Percentiles rank a stretch among this genome's conserved stretches.
Conservation (phyloP, 2,797 vertebrate species). For the Ptychobarbus kaznakovi region DNA sequence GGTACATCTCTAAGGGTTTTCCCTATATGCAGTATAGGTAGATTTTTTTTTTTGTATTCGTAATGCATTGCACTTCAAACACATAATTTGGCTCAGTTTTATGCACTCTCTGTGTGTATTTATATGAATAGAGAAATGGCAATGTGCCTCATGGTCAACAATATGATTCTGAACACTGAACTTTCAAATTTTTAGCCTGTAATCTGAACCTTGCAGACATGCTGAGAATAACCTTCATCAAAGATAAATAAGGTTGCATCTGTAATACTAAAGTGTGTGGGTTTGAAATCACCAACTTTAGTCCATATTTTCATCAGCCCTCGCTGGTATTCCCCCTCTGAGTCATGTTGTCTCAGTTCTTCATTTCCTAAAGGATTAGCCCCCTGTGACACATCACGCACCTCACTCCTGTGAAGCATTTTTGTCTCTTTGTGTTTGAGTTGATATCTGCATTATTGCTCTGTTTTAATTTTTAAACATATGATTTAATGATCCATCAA, state of each 20-base stretch:
- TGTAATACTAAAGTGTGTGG: slow-evolving; percentile 3
- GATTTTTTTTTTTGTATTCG: neutral
- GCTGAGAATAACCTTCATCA: neutral
- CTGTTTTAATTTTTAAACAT: slow-evolving; percentile 12
- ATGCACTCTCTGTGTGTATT: neutral
- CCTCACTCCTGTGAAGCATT: slow-evolving; percentile 1
- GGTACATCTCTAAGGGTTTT: slow-evolving; percentile 11
- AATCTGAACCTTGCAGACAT: neutral
- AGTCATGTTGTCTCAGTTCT: slow-evolving; percentile 56
- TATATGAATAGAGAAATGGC: slow-evolving; percentile 2
- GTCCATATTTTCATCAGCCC: slow-evolving; percentile 35
- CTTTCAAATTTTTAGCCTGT: neutral
- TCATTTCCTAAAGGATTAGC: slow-evolving; percentile 56
- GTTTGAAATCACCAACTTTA: slow-evolving; percentile 27
- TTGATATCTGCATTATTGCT: slow-evolving; percentile 11
- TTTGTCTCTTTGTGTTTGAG: neutral
- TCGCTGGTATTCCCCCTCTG: slow-evolving; percentile 54
- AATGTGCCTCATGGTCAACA: neutral
- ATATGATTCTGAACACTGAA: slow-evolving; percentile 1
- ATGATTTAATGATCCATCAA: slow-evolving; percentile 19
- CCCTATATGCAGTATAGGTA: neutral
- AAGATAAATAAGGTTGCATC: slow-evolving; percentile 6
- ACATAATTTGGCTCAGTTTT: neutral
- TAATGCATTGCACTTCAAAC: neutral
- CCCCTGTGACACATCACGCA: slow-evolving; percentile 41